Evolutionary conservation across 2,888 invertebrate genomes (phyloP).

Genomic region (Oxyteleia sp.): DNA sequence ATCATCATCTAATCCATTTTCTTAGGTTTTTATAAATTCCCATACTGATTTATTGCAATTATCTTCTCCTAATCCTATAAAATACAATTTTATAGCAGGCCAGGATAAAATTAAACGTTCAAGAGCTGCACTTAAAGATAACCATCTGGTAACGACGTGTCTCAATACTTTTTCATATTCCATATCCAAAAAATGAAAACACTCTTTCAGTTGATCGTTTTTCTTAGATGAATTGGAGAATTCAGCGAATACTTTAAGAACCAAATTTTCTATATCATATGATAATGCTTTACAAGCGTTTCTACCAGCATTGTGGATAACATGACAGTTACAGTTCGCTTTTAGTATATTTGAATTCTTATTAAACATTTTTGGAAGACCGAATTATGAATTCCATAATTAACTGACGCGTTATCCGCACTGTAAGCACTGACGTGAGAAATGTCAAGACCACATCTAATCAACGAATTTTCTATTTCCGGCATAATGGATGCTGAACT

Average conservation of each 20-base stretch:
- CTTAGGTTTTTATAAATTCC: conserved; percentile 32
- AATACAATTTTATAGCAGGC: conserved; percentile 51
- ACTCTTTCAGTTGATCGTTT: conserved; percentile 69
- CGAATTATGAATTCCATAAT: conserved; percentile 66
- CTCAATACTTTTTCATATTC: conserved; percentile 71
- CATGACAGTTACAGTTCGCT: conserved; percentile 74
- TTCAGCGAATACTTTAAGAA: conserved; percentile 76
- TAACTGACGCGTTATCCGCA: conserved; percentile 68
- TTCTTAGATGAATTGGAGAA: conserved; percentile 74
- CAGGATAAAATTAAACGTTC: conserved; percentile 28
- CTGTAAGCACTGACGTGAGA: conserved; percentile 27
- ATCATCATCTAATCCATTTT: conserved; percentile 27
- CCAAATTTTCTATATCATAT: conserved; percentile 76
- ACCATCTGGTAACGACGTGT: conserved; percentile 62
- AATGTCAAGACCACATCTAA: conserved; percentile 32
- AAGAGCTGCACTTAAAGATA: conserved; percentile 40
- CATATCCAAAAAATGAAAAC: conserved; percentile 71
- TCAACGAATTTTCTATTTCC: no score
- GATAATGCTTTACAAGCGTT: conserved; percentile 73
- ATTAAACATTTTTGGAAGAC: conserved; percentile 51
- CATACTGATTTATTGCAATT: conserved; percentile 18
- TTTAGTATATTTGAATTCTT: conserved; percentile 61
- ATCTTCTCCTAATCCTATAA: conserved; percentile 29
- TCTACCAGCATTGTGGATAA: conserved; percentile 74
- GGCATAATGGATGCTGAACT: no score